Percentiles rank a stretch among this genome's conserved stretches.
These are phyloP conservation scores for Melipona beecheii DNA, from an alignment of 2,888 invertebrate genomes.

Conservation along the genomic window DNA sequence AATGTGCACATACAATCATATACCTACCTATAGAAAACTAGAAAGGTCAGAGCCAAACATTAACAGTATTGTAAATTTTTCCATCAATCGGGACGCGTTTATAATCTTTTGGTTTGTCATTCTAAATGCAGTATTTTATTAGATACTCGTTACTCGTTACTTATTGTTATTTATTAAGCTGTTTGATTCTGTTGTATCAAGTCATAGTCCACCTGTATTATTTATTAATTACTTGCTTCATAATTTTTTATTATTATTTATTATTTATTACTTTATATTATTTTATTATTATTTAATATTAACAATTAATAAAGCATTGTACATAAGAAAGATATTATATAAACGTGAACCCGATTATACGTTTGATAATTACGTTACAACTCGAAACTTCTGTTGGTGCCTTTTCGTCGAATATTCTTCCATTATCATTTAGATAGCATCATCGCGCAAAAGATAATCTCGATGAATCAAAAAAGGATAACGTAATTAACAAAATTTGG, in stretches of 20 bases:
- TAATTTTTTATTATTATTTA: neutral
- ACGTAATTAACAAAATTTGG: constrained; percentile 7
- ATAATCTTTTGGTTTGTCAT: constrained; percentile 1
- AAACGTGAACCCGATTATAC: constrained; percentile 24
- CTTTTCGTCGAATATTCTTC: constrained; percentile 75
- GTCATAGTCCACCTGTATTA: neutral
- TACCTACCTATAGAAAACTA: constrained; percentile 37
- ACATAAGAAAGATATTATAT: neutral
- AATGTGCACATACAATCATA: constrained; percentile 1
- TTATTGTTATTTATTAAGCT: neutral
- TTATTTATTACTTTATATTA: neutral
- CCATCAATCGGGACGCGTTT: constrained; percentile 49
- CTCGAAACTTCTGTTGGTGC: constrained; percentile 75
- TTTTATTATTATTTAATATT: neutral
- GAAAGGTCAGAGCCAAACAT: constrained; percentile 37
- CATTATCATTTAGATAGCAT: constrained; percentile 47
- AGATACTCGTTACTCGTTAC: too few relatives aligned
- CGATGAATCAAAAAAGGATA: constrained; percentile 14
- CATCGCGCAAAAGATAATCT: neutral
- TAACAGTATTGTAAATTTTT: constrained; percentile 42
- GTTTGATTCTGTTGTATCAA: neutral
- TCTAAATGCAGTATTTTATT: neutral
- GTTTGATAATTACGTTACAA: constrained; percentile 55
- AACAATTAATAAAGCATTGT: neutral
- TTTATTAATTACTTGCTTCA: neutral